These are phyloP conservation scores for Ceraclea dissimilis DNA, from an alignment of 2,888 invertebrate genomes.

Conservation along the genomic window DNA sequence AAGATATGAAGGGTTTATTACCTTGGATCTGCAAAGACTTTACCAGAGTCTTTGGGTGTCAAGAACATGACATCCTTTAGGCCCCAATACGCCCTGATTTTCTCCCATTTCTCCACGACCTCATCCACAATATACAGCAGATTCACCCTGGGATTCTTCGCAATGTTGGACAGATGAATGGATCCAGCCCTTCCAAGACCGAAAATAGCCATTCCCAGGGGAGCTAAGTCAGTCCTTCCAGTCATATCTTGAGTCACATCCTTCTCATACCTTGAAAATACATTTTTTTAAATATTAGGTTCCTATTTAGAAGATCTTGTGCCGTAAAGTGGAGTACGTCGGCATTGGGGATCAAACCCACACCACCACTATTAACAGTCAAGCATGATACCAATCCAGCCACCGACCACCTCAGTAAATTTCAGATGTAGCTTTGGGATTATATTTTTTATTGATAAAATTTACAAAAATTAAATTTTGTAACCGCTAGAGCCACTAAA, in stretches of 20 bases:
- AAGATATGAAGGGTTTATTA: no score
- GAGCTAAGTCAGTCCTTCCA: constrained; percentile 28
- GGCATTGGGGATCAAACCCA: no score
- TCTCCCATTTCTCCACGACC: constrained; percentile 37
- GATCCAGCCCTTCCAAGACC: constrained; percentile 55
- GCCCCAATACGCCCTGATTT: constrained; percentile 45
- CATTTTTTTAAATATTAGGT: no score
- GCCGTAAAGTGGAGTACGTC: no score
- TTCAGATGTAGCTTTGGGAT: no score
- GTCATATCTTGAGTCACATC: constrained; percentile 34
- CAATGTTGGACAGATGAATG: constrained; percentile 48
- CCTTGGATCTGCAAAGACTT: constrained; percentile 48
- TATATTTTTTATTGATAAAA: no score
- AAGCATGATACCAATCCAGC: no score
- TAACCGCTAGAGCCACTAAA: no score
- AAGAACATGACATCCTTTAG: constrained; percentile 41
- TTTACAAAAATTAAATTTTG: no score
- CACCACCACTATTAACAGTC: no score
- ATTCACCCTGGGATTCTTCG: constrained; percentile 41
- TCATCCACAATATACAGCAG: constrained; percentile 54
- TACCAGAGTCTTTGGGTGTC: constrained; percentile 40
- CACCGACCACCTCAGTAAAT: no score
- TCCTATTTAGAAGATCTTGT: background rate
- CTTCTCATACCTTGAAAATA: constrained; percentile 34
- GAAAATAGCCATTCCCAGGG: constrained; percentile 47